Evolutionary conservation across 2,888 invertebrate species (phyloP).

Genomic region (Drosophila glabriapex): DNA sequence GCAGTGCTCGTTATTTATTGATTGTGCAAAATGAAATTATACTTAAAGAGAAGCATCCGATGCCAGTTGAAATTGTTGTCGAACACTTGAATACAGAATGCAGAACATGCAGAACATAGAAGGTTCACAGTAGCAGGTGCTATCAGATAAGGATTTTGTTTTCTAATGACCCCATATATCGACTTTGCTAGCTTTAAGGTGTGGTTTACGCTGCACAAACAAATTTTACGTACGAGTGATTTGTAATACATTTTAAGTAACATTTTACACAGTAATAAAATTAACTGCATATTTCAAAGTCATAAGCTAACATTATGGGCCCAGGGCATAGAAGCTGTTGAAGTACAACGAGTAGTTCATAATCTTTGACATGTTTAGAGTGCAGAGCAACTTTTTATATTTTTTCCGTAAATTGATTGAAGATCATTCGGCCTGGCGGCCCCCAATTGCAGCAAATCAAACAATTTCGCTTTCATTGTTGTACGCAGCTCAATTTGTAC

Average conservation of each 20-base stretch:
- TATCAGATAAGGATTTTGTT: slow-evolving; percentile 30
- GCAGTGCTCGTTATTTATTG: slow-evolving; percentile 46
- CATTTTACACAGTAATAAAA: neutral
- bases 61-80: slow-evolving; percentile 31
- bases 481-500: slow-evolving; percentile 76
- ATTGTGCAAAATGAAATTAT: slow-evolving; percentile 33
- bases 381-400: slow-evolving; percentile 15
- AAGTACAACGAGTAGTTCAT: neutral
- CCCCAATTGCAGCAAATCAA: slow-evolving; percentile 61
- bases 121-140: slow-evolving; percentile 49
- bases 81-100: slow-evolving; percentile 45
- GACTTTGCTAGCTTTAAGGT: neutral
- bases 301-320: neutral
- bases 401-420: slow-evolving; percentile 49
- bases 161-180: neutral
- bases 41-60: slow-evolving; percentile 52
- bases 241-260: neutral
- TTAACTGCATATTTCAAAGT: neutral
- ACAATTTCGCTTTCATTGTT: slow-evolving; percentile 77
- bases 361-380: slow-evolving; percentile 47
- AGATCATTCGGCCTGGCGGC: slow-evolving; percentile 31
- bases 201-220: neutral
- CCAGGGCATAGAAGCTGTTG: neutral
- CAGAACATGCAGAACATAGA: slow-evolving; percentile 18
- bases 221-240: neutral